These are phyloP conservation scores for Agrochola lota DNA, from an alignment of 2,888 invertebrate species.

Conservation along the genomic window DNA sequence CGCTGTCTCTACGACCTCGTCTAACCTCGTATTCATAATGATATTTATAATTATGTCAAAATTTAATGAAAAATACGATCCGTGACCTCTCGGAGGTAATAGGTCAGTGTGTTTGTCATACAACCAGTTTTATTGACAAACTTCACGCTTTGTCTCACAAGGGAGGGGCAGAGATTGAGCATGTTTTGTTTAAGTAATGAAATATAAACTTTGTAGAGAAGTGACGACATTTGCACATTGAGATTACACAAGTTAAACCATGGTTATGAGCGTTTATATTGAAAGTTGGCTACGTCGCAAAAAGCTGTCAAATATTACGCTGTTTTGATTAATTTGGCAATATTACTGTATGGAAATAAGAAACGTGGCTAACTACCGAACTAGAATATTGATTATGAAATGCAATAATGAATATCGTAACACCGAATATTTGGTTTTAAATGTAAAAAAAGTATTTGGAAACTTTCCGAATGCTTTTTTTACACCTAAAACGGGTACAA, in stretches of 20 bases:
- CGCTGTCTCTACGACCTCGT: slow-evolving; percentile 50
- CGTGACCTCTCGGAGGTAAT: slow-evolving; percentile 53
- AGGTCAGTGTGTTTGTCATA: slow-evolving; percentile 63
- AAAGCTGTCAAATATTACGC: too few species aligned
- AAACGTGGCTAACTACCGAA: too few species aligned
- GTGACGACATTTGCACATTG: background rate
- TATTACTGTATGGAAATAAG: too few species aligned
- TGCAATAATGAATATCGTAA: too few species aligned
- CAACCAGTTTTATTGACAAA: slow-evolving; percentile 47
- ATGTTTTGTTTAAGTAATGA: slow-evolving; percentile 14
- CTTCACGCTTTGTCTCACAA: slow-evolving; percentile 30
- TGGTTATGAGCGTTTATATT: background rate
- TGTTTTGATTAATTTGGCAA: too few species aligned
- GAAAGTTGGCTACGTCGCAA: too few species aligned
- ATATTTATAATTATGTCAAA: slow-evolving; percentile 71
- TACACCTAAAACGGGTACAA: too few species aligned
- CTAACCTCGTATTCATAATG: slow-evolving; percentile 42
- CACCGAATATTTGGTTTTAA: too few species aligned
- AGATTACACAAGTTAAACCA: background rate
- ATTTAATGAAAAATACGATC: slow-evolving; percentile 67
- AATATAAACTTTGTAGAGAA: background rate
- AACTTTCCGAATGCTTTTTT: too few species aligned
- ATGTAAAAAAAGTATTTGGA: too few species aligned
- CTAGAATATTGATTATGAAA: too few species aligned
- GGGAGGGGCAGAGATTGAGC: slow-evolving; percentile 29